These are phyloP conservation scores for Drosophila malerkotliana DNA, from an alignment of 1,140 invertebrate species.

Conservation along the genomic window DNA sequence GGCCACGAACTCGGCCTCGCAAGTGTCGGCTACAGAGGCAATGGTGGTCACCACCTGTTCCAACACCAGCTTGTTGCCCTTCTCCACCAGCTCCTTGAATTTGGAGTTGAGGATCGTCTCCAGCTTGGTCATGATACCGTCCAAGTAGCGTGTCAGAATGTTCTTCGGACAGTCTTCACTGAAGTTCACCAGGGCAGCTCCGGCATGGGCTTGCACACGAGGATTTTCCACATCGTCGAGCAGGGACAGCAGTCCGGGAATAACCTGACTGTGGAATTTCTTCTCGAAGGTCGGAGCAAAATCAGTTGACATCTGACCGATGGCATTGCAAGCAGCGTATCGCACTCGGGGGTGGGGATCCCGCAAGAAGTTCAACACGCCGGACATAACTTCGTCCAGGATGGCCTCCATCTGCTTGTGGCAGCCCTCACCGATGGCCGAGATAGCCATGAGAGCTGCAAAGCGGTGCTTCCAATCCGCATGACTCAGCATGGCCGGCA, in stretches of 20 bases:
- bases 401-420: conserved; percentile 98
- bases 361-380: conserved; percentile 93
- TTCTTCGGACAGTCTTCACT: conserved; percentile 99
- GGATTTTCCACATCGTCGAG: conserved; percentile 96
- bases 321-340: conserved; percentile 99
- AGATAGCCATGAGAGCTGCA: conserved; percentile 99
- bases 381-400: conserved; percentile 95
- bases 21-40: conserved; percentile 99
- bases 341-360: conserved; percentile 87
- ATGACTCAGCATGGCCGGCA: conserved; percentile 94
- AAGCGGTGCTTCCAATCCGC: conserved; percentile 94
- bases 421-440: conserved; percentile 98
- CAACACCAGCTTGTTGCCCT: conserved; percentile 97
- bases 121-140: conserved; percentile 95
- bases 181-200: conserved; percentile 99
- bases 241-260: conserved; percentile 95
- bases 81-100: conserved; percentile 96
- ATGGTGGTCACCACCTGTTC: conserved; percentile 99
- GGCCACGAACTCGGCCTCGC: conserved; percentile 95
- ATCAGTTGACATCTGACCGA: conserved; percentile 99
- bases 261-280: conserved; percentile 97
- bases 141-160: conserved; percentile 95
- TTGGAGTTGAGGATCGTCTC: conserved; percentile 96
- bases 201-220: conserved; percentile 96
- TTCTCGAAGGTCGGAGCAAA: conserved; percentile 98